These are phyloP conservation scores for Trichoplusia ni DNA, from an alignment of 1,140 invertebrate genomes.

Conservation along the genomic window DNA sequence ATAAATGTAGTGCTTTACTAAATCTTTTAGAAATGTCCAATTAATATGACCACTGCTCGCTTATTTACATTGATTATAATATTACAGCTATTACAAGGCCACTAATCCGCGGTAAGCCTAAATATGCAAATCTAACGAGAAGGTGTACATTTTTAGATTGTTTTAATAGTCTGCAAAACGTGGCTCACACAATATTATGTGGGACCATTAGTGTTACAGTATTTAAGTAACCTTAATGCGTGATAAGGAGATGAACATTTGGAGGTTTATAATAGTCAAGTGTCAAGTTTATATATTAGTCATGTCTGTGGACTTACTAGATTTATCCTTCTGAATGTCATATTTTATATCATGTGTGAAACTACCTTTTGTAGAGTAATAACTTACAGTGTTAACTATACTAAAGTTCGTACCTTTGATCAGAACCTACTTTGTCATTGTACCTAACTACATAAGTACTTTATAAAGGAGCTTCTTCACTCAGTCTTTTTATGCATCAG, in stretches of 20 bases:
- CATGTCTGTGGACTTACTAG: constrained; percentile 9
- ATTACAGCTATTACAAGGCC: constrained; percentile 14
- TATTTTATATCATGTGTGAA: constrained; percentile 16
- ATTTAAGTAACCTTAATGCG: constrained; percentile 29
- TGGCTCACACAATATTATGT: constrained; percentile 49
- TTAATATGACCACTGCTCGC: constrained; percentile 17
- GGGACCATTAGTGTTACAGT: constrained; percentile 47
- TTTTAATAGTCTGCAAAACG: constrained; percentile 18
- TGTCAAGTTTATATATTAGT: constrained; percentile 12
- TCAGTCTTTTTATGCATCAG: not conserved
- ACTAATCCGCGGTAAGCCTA: constrained; percentile 10
- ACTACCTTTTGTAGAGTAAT: constrained; percentile 3
- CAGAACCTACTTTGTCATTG: constrained; percentile 3
- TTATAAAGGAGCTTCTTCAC: not conserved
- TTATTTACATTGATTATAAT: constrained; percentile 18
- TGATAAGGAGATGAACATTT: constrained; percentile 9
- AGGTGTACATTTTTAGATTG: constrained; percentile 17
- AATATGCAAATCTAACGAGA: constrained; percentile 30
- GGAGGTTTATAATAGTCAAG: not conserved
- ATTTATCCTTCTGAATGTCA: constrained; percentile 14
- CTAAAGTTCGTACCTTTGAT: not conserved
- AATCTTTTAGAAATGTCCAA: constrained; percentile 23
- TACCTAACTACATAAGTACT: not conserved
- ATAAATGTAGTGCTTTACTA: constrained; percentile 42
- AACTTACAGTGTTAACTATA: not conserved